Conservation (phyloP, 2,797 vertebrate species). For the Megaceryle alcyon region DNA sequence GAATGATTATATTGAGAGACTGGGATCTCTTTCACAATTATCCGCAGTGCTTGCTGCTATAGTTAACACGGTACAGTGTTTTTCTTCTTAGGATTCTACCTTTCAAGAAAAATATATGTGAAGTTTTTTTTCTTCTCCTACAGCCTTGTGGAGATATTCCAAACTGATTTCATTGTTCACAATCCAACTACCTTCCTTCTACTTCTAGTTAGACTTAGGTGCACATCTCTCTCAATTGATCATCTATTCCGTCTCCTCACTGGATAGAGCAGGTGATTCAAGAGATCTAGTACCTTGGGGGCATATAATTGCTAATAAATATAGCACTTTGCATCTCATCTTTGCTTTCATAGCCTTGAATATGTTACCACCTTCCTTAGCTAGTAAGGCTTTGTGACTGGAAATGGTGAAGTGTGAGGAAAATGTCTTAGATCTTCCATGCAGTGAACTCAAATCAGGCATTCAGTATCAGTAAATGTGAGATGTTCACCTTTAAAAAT, state of each 20-base stretch:
- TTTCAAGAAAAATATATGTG: background rate
- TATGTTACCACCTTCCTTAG: background rate
- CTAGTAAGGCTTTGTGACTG: background rate
- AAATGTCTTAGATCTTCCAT: background rate
- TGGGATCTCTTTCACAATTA: background rate
- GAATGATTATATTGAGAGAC: background rate
- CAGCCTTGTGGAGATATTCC: background rate
- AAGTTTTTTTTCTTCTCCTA: background rate
- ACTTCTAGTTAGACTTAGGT: background rate
- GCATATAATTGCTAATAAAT: background rate
- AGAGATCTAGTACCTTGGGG: background rate
- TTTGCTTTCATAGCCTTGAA: background rate
- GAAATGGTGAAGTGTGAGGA: background rate
- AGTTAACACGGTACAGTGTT: background rate
- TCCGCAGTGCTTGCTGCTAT: fast-evolving
- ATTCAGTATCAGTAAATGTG: background rate
- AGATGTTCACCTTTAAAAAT: background rate
- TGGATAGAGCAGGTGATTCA: background rate
- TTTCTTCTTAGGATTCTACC: background rate
- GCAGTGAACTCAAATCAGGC: background rate
- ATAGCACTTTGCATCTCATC: background rate
- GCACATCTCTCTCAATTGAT: background rate
- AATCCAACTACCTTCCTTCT: background rate
- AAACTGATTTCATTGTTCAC: background rate
- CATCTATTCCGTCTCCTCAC: background rate